Conservation (phyloP, 2,113 vertebrate genomes). For the Heterotilapia buettikoferi region DNA sequence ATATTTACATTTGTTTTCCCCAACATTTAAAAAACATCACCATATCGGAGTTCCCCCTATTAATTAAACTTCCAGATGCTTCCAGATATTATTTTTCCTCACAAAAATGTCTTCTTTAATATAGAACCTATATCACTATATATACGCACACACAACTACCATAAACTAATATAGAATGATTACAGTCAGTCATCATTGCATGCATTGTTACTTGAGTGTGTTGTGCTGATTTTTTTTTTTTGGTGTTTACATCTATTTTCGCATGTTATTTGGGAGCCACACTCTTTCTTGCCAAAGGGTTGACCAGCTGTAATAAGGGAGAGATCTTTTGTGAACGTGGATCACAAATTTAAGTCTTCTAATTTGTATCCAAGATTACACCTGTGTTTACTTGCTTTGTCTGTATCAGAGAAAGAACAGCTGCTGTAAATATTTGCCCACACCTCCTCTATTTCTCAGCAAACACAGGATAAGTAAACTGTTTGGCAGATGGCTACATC, state of each 20-base stretch:
- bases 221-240: not conserved
- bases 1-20: not conserved
- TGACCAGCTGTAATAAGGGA: not conserved
- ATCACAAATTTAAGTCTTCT: not conserved
- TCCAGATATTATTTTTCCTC: not conserved
- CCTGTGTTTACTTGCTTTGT: not conserved
- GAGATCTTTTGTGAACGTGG: not conserved
- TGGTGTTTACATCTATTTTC: not conserved
- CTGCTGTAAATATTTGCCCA: constrained; percentile 31
- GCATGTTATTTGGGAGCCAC: not conserved
- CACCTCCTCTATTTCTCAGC: not conserved
- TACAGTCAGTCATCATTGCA: not conserved
- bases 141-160: not conserved
- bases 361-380: not conserved
- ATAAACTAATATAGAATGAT: not conserved
- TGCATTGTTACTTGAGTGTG: not conserved
- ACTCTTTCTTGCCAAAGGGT: not conserved
- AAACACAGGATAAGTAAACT: not conserved
- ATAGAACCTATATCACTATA: not conserved
- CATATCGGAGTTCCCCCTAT: not conserved
- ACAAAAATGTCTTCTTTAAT: not conserved
- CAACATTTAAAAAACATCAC: not conserved
- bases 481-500: constrained; percentile 30
- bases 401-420: not conserved
- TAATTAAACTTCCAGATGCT: not conserved